Evolutionary conservation across 2,888 invertebrate genomes (phyloP), one percentile per base, ranked within the genome.

Genomic region (Ametastegia equiseti): DNA sequence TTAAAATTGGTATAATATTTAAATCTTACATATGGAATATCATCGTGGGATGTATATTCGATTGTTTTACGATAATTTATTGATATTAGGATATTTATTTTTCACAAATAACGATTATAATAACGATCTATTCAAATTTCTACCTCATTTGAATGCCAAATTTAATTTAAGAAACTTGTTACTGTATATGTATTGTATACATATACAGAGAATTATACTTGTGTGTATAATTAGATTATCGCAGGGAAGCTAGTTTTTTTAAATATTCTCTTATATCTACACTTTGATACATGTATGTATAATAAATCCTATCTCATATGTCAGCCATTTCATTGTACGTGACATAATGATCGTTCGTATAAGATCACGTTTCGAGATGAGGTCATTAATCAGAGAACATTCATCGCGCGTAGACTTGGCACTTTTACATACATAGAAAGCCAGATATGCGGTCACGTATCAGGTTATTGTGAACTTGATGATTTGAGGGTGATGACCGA

Each of bases 401-500:
- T 54, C 11, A 9, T 54, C 54, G 19, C n/a, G n/a, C n/a, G n/a
- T n/a, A n/a, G n/a, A n/a, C n/a, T n/a, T n/a, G n/a, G n/a, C n/a
- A 54, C 2, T 63, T 33, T 9, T 33, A 63, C n/a, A 11, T 63
- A 30, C 6, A 23, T 19, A 54, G 54, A 54, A 19, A 54, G 54
- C 3, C 23, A 54, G 23, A 54, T 45, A 45, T 45, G n/a, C n/a
- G n/a, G 33, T 63, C 30, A 33, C 7, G n/a, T 33, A 30, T 33
- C n/a, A 6, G 27, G 15, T n/a, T 23, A 33, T 33, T 63, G 63
- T 63, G 15, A 63, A 33, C 33, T 63, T 63, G 63, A 63, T 30
- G 30, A 33, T 63, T 33, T n/a, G 63, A 33, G 63, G 63, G 63
- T 63, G n/a, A 63, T 63, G 63, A 63, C 63, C 63, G 63, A 33